These are phyloP conservation scores for Sebastes vulpes DNA, from an alignment of 2,797 vertebrate genomes.

Conservation along the genomic window DNA sequence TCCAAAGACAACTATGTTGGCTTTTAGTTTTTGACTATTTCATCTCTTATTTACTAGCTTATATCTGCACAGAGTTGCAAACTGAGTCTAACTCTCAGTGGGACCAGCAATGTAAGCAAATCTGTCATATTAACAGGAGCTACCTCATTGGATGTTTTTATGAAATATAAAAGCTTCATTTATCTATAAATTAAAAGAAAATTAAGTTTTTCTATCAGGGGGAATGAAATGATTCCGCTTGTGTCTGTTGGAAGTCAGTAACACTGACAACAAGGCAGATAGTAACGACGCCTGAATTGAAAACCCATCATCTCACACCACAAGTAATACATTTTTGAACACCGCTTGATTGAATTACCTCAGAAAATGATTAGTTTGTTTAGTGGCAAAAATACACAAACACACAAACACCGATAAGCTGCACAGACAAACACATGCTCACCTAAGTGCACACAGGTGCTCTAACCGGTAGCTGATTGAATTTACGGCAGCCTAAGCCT, in stretches of 20 bases:
- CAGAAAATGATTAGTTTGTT: slow-evolving; percentile 18
- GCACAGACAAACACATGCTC: slow-evolving; percentile 44
- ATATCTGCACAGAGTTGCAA: neutral
- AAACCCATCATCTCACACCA: slow-evolving; percentile 13
- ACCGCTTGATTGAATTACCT: slow-evolving; percentile 18
- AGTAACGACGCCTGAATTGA: neutral
- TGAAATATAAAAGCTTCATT: neutral
- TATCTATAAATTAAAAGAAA: neutral
- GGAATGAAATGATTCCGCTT: neutral
- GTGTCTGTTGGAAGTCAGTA: neutral
- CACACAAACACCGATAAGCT: neutral
- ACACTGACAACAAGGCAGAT: slow-evolving; percentile 4
- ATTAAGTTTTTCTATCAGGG: neutral
- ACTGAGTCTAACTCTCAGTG: neutral
- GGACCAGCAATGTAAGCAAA: neutral
- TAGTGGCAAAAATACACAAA: neutral
- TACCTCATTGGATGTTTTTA: neutral
- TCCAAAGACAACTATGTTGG: too few relatives aligned
- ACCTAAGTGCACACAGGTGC: slow-evolving; percentile 66
- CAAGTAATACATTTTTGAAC: neutral
- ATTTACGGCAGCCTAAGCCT: slow-evolving; percentile 69
- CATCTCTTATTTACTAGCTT: neutral
- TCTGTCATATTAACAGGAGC: neutral
- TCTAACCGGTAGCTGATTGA: slow-evolving; percentile 70
- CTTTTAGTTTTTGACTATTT: neutral